Conservation (phyloP, 1,140 invertebrate species). For the Agrypnia vestita region DNA sequence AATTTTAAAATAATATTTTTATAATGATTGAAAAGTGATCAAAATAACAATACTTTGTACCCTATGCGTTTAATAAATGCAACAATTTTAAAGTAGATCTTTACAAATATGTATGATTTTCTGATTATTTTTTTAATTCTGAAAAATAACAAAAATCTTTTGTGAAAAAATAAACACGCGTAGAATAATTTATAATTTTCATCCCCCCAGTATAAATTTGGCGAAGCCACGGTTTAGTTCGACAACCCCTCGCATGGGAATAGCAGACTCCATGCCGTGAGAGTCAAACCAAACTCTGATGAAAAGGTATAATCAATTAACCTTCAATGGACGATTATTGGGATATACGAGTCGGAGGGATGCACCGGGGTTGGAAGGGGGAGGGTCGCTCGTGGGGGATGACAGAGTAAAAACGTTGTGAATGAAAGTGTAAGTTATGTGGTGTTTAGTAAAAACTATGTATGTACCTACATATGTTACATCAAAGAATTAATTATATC, state of each 20-base stretch:
- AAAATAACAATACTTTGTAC: too few species aligned
- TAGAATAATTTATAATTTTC: conserved; percentile 22
- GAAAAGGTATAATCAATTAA: conserved; percentile 62
- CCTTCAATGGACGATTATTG: conserved; percentile 62
- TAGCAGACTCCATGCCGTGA: conserved; percentile 54
- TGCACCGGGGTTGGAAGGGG: neutral
- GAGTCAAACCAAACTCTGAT: conserved; percentile 57
- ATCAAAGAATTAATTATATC: neutral
- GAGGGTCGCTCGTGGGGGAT: neutral
- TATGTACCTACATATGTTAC: too few species aligned
- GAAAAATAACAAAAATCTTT: too few species aligned
- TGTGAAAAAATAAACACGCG: too few species aligned
- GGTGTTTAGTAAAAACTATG: neutral
- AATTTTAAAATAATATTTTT: too few species aligned
- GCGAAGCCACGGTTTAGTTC: conserved; percentile 37
- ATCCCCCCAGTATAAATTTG: conserved; percentile 26
- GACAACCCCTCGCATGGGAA: conserved; percentile 4
- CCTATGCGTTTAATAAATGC: too few species aligned
- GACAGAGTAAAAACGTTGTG: conserved; percentile 14
- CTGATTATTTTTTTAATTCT: too few species aligned
- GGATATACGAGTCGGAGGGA: conserved; percentile 53
- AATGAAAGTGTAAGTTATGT: neutral
- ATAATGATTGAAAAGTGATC: too few species aligned
- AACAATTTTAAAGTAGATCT: too few species aligned
- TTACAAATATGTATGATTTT: too few species aligned